Base-by-base conservation (phyloP, 2,797 vertebrate species). In the Bothrops alternatus region DNA sequence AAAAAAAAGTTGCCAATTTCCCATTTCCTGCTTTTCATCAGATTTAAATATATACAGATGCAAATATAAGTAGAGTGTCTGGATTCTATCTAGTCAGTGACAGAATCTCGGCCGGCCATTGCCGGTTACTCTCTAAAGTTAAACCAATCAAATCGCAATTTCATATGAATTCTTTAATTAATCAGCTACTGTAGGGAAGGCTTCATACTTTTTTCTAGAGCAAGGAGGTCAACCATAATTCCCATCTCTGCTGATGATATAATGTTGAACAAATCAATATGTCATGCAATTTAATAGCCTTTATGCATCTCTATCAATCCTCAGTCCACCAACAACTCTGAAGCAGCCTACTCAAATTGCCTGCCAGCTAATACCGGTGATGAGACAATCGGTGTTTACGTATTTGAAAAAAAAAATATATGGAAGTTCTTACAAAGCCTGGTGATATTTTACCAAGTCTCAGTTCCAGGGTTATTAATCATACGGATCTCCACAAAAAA, bases 1-100 rank as follows among this genome's bases (percentile, higher is more conserved):
- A 95, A 95, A 95, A 95, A 89, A 97, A 95, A 89, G 93, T 90
- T 95, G 95, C 96, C 96, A 97, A 97, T 96, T 97, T 96, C 96
- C 96, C 95, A 96, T 95, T 96, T 97, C 96, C 97, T 97, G 96
- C 95, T 96, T 97, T 97, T 97, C 96, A 95, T 97, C 97, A 95
- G 95, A 97, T 93, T 89, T 95, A 95, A 97, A 96, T 94, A 94
- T 88, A 95, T 93, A 94, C 57, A 87, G 69, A 96, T 91, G 95
- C 94, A 95, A 96, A 95, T 25, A 32, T 86, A 94, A 94, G 91
- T 93, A 90, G 89, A 13, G 94, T 23, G 90, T 97, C 97, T 98
- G 97, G 96, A 97, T 97, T 97, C 95, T 90, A 91, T 98, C 97
- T 97, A 96, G 93, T 94, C 92, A 96, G 91, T 92, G 94, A 6